A percentile compares a stretch with the other conserved stretches of the same genome.
Evolutionary conservation across 2,113 vertebrate species (phyloP).

Genomic region (Nipponia nippon): DNA sequence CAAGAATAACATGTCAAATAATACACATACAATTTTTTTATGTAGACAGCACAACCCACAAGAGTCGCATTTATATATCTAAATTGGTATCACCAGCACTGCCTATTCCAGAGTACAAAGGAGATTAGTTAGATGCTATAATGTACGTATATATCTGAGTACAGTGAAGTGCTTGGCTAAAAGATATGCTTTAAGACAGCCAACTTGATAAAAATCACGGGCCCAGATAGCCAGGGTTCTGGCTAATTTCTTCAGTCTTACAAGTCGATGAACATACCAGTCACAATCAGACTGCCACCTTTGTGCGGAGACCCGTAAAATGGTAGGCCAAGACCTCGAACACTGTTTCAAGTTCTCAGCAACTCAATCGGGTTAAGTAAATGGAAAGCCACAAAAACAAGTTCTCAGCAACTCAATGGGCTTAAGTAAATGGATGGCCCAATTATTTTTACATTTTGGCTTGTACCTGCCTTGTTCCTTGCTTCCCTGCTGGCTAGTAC

Average conservation of each 20-base stretch:
- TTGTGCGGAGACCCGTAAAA: neutral
- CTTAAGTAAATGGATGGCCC: neutral
- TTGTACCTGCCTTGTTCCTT: neutral
- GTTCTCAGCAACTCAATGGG: neutral
- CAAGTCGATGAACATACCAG: neutral
- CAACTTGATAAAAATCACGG: neutral
- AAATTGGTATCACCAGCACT: neutral
- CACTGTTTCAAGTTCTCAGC: neutral
- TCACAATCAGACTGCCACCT: neutral
- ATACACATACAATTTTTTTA: neutral
- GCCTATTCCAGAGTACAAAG: neutral
- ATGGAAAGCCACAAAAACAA: no score
- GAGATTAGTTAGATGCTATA: neutral
- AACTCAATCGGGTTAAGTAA: neutral
- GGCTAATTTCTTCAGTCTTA: neutral
- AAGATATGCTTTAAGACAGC: neutral
- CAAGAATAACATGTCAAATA: slow-evolving; percentile 34
- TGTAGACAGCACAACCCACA: neutral
- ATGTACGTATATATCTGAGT: neutral
- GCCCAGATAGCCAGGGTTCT: neutral
- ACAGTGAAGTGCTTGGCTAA: neutral
- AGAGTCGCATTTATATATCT: neutral
- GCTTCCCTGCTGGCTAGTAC: neutral
- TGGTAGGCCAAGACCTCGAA: rapidly evolving
- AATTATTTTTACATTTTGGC: neutral